Evolutionary conservation across 1,140 invertebrate genomes (phyloP).

Genomic region (Dryas iulia): DNA sequence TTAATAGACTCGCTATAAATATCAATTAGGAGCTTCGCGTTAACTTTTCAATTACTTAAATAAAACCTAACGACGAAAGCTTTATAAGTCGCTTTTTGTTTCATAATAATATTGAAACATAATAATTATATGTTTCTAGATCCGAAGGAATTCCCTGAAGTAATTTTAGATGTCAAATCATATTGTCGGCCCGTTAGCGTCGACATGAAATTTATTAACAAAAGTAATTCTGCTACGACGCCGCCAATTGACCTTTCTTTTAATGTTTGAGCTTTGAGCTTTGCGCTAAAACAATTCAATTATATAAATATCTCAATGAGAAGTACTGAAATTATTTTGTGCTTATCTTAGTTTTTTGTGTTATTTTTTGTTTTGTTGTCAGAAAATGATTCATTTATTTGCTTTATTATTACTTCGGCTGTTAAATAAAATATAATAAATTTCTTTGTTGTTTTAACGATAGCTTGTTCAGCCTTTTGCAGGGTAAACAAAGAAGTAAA

Average conservation of each 20-base stretch:
- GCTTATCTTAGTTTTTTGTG: background rate
- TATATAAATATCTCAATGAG: background rate
- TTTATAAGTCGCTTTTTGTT: background rate
- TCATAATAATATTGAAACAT: background rate
- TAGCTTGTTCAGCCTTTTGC: no score
- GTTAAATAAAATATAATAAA: no score
- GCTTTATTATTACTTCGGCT: no score
- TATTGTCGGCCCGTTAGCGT: conserved; percentile 22
- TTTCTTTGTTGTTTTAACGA: no score
- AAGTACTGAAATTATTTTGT: background rate
- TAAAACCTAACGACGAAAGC: background rate
- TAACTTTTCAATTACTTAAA: background rate
- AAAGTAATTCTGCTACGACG: conserved; percentile 28
- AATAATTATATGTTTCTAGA: conserved; percentile 5
- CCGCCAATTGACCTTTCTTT: conserved; percentile 18
- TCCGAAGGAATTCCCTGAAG: conserved; percentile 4
- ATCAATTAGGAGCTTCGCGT: background rate
- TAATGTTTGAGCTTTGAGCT: background rate
- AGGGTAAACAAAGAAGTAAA: no score
- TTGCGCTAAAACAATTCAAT: conserved; percentile 9
- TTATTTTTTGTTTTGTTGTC: no score
- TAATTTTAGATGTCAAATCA: conserved; percentile 32
- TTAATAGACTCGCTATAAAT: background rate
- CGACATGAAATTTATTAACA: conserved; percentile 34
- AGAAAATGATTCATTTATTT: no score